Evolutionary conservation across 2,888 invertebrate species (phyloP), one percentile per base, ranked within the genome.

Genomic region (Oscheius myriophilus): DNA sequence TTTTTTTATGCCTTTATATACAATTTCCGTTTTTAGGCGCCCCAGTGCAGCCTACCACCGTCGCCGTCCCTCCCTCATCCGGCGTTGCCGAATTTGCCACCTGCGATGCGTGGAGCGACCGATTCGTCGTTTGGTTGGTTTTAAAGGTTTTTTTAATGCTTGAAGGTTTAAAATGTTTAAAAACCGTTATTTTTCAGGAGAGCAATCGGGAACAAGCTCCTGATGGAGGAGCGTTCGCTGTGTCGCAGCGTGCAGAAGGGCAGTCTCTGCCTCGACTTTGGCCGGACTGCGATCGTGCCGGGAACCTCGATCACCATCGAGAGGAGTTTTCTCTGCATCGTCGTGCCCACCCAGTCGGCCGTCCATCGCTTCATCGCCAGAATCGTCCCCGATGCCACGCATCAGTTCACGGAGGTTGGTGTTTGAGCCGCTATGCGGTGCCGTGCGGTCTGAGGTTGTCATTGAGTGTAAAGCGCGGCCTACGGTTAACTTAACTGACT

Each of bases 281-380:
- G 78, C 2, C 78, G 78, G 11, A 72, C 84, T 1, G 67, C 82
- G 14, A 78, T 84, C 51, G 64, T 83, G 18, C 80, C 81, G 3
- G 64, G 64, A 25, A 69, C 64, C 4, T 51, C 58, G n/a, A 61
- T 58, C 39, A 39, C 45, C 14, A 45, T 69, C 16, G 49, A 62
- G 41, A 45, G 67, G 33, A 71, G 67, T 12, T 54, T 82, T 14
- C 53, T 84, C n/a, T 70, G 75, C 9, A 67, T 84, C 16, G 72
- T 82, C 1, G 82, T 84, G 6, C 82, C 84, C 9, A 84, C 84
- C 1, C 82, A 82, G 39, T 81, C 81, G 7, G 73, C 80, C n/a
- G 70, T 84, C 39, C 82, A 84, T 63, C 74, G 82, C 12, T 81
- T 84, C 67, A 67, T 71, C 18, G 67, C 71, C 14, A 68, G 66